Evolutionary conservation across 1,140 invertebrate species (phyloP).

Genomic region (Leguminivora glycinivorella): DNA sequence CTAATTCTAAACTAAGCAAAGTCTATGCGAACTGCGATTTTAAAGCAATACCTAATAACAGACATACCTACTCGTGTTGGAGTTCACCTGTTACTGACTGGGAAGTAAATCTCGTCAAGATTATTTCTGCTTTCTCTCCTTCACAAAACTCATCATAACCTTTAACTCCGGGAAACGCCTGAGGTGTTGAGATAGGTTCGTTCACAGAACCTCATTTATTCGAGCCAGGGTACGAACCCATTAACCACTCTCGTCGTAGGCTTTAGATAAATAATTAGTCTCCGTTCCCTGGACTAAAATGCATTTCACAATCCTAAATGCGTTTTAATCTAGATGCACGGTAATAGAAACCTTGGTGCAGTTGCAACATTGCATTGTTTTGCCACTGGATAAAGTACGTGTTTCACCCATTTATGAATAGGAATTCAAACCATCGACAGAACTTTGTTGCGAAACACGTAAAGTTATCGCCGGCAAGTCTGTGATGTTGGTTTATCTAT

Average conservation of each 20-base stretch:
- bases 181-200: no score
- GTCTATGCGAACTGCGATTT: no score
- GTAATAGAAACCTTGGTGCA: constrained; percentile 21
- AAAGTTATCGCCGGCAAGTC: not conserved
- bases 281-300: not conserved
- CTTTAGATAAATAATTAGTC: not conserved
- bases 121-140: no score
- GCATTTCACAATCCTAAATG: constrained; percentile 20
- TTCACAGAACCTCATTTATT: no score
- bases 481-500: not conserved
- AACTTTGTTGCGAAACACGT: not conserved
- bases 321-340: constrained; percentile 28
- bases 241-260: not conserved
- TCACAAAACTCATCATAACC: no score
- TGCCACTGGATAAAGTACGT: not conserved
- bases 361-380: constrained; percentile 25
- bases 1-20: no score
- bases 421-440: not conserved
- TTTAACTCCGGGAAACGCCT: no score
- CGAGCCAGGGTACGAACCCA: no score
- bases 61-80: no score
- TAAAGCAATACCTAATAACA: no score
- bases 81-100: no score
- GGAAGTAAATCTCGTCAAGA: no score
- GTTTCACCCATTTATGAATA: not conserved